Conservation (phyloP, 2,888 invertebrate genomes). For the Synergus gifuensis region DNA sequence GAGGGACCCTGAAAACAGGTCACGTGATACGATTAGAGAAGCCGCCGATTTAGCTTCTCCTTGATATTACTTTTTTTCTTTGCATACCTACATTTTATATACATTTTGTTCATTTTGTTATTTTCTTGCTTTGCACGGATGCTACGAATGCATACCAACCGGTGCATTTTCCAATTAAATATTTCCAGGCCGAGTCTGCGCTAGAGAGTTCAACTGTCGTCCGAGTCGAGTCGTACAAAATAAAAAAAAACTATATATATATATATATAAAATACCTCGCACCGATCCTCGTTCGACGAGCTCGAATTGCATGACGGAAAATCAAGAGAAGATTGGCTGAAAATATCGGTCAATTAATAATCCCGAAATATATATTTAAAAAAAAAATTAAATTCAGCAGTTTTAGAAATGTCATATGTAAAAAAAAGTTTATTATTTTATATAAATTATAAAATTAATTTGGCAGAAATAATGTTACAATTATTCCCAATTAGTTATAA, state of each 20-base stretch:
- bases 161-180: conserved; percentile 21
- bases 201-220: conserved; percentile 14
- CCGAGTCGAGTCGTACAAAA: not conserved
- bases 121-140: not conserved
- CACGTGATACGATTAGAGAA: conserved; percentile 3
- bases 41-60: not conserved
- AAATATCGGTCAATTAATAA: conserved; percentile 12
- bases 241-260: not conserved
- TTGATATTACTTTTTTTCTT: conserved; percentile 1
- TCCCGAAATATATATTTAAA: not conserved
- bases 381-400: not conserved
- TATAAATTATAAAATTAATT: not conserved
- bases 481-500: not conserved
- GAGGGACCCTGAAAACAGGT: not conserved
- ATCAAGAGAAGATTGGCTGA: not conserved
- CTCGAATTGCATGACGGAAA: not conserved
- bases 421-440: not conserved
- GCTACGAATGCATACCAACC: not conserved
- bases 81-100: not conserved
- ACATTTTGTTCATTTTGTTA: not conserved
- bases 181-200: not conserved
- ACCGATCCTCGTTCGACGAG: not conserved
- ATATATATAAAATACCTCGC: not conserved
- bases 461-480: not conserved
- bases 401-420: not conserved